A percentile compares a stretch with the other conserved stretches of the same genome.
Evolutionary conservation across 2,113 vertebrate species (phyloP).

Genomic region (Cyanoderma ruficeps): DNA sequence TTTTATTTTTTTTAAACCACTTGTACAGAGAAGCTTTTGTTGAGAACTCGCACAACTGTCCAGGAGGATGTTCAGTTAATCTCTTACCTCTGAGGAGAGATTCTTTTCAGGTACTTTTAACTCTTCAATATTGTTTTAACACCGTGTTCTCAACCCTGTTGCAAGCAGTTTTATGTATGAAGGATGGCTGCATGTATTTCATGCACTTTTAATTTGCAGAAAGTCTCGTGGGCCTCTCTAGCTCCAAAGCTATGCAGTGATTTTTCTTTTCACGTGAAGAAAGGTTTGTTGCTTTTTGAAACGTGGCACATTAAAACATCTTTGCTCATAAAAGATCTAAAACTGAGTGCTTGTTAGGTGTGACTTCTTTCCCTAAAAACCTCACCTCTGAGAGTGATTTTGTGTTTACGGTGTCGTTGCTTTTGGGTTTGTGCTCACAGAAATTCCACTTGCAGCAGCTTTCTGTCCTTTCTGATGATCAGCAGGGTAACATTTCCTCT

Average conservation of each 20-base stretch:
- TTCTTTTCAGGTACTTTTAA: slow-evolving; percentile 36
- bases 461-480: not conserved
- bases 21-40: slow-evolving; percentile 29
- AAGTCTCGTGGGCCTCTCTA: slow-evolving; percentile 10
- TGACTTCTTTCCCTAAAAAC: not conserved
- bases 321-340: slow-evolving; percentile 34
- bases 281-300: not conserved
- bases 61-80: slow-evolving; percentile 21
- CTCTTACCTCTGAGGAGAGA: not conserved
- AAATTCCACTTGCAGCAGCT: not conserved
- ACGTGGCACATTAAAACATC: slow-evolving; percentile 39
- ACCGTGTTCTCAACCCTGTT: not conserved
- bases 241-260: not conserved
- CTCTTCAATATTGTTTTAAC: not conserved
- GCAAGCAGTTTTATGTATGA: not conserved
- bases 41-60: slow-evolving; percentile 30
- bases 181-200: slow-evolving; percentile 16
- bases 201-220: slow-evolving; percentile 43
- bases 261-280: slow-evolving; percentile 8
- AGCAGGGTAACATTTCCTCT: not conserved
- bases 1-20: not conserved
- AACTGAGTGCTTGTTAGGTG: not conserved
- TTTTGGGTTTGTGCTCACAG: not conserved
- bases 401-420: not conserved
- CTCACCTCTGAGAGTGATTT: not conserved